Evolutionary conservation across 1,140 invertebrate species (phyloP), one percentile per base, ranked within the genome.

Genomic region (Psix sp.): DNA sequence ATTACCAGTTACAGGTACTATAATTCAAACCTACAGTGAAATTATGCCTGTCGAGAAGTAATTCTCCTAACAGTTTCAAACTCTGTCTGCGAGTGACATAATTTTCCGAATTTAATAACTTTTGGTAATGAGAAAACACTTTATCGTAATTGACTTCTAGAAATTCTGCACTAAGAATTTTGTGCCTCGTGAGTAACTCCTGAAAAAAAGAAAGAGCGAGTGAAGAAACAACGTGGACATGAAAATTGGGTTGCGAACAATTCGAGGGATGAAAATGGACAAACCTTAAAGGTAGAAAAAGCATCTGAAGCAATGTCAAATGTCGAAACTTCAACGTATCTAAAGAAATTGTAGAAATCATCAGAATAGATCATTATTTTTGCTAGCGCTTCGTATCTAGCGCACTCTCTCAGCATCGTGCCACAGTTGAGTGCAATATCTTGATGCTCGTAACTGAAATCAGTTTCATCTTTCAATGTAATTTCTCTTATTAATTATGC

Each of bases 301-400:
- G 98, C 98, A 94, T 99, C 98, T 73, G 98, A 99, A 84, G 98
- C 98, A 84, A 99, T 99, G 91, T 99, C 98, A 91, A 99, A 99
- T 57, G 98, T 99, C 54, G 98, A 99, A 60, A 99, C 95, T 91
- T 99, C 98, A 80, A 99, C 98, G 89, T 99, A 99, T 88, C 94
- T 93, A 89, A 99, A 99, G 90, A 99, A 99, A 88, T 99, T 97
- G 87, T 98, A 99, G 91, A 99, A 99, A 85, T 99, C 96, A 78
- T 98, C 95, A 48, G 96, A 97, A 87, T 97, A 93, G 63, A 99
- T 91, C 92, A 99, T 96, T 56, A 99, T 98, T 90, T 99, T 99
- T 49, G 98, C 97, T 80, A 99, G 87, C 38, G 96, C 96, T 88
- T 99, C 97, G 82, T 98, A 97, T 82, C 98, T 90, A 68, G 97